These are phyloP conservation scores for Lutraria lutraria DNA, from an alignment of 2,888 invertebrate genomes.

Conservation along the genomic window DNA sequence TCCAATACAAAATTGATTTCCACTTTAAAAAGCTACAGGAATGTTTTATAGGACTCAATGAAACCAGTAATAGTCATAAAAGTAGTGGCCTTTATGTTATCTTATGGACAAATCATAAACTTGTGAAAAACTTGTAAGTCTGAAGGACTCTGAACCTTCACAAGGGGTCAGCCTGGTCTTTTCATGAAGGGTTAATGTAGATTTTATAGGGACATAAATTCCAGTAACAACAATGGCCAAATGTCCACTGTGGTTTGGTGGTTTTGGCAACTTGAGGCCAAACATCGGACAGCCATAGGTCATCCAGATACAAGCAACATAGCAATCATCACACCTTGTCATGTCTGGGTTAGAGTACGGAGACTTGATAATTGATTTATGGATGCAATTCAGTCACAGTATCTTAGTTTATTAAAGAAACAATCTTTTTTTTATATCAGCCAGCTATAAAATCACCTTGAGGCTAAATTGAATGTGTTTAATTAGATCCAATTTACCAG, in stretches of 20 bases:
- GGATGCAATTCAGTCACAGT: not conserved
- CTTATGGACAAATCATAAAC: not conserved
- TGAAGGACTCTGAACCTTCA: not conserved
- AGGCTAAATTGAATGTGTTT: constrained; percentile 13
- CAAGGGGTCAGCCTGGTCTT: constrained; percentile 45
- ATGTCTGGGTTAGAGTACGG: not conserved
- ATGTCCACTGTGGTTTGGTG: constrained; percentile 38
- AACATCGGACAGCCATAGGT: constrained; percentile 41
- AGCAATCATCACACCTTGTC: constrained; percentile 46
- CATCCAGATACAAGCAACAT: constrained; percentile 32
- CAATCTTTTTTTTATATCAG: not conserved
- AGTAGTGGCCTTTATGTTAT: not conserved
- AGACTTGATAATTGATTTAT: constrained; percentile 17
- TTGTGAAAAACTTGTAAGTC: not conserved
- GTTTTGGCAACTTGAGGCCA: constrained; percentile 28
- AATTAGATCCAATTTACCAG: constrained; percentile 16
- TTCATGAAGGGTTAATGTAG: constrained; percentile 60
- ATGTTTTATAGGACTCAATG: not conserved
- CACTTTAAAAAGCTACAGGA: constrained; percentile 4
- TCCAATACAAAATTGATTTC: constrained; percentile 9
- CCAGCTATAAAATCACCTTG: not conserved
- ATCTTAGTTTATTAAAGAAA: not conserved
- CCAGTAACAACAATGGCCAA: constrained; percentile 32
- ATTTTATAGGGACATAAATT: constrained; percentile 65
- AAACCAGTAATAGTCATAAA: constrained; percentile 12